These are phyloP conservation scores for human (Homo sapiens) DNA, from an alignment of 2,113 vertebrate species.

Conservation along the genomic window GRCh38 chr14:89645001-89645500, in stretches of 20 bases:
- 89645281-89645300: background rate
- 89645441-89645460: accelerated
- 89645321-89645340: too few species aligned
- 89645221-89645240: background rate
- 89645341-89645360: too few species aligned
- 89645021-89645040: background rate
- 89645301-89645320: too few species aligned
- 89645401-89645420: too few species aligned
- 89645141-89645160: background rate
- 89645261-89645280: background rate
- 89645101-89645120: slow-evolving; percentile 13
- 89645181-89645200: background rate
- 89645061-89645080: background rate
- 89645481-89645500: too few species aligned
- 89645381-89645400: too few species aligned
- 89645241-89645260: background rate
- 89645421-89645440: too few species aligned
- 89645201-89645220: background rate
- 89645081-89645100: background rate
- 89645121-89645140: background rate
- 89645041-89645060: background rate
- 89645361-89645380: too few species aligned
- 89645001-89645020: background rate
- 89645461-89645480: too few species aligned
- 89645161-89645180: slow-evolving; percentile 1